Evolutionary conservation across 2,888 invertebrate genomes (phyloP).

Genomic region (Prosapia bicincta): DNA sequence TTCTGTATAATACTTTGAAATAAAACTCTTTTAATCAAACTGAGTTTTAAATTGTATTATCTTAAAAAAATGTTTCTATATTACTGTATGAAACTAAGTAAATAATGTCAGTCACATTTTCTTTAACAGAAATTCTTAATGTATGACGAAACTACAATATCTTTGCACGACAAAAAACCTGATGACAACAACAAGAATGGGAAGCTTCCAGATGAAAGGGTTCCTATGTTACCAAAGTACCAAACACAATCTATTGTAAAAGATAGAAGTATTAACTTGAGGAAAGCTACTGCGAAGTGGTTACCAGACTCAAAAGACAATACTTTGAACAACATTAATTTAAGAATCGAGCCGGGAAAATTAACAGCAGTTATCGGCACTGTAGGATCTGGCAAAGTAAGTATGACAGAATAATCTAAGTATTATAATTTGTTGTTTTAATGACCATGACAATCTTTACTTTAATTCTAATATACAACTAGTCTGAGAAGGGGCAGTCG

Average conservation of each 20-base stretch:
- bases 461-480: too few species aligned
- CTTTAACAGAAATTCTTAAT: conserved; percentile 48
- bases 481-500: too few species aligned
- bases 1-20: too few species aligned
- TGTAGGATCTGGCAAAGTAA: conserved; percentile 71
- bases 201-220: not conserved
- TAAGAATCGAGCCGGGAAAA: conserved; percentile 56
- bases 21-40: too few species aligned
- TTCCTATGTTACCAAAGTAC: conserved; percentile 8
- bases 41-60: too few species aligned
- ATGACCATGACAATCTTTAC: too few species aligned
- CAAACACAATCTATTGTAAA: conserved; percentile 5
- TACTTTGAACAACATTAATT: conserved; percentile 53
- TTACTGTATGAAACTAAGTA: too few species aligned
- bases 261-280: conserved; percentile 49
- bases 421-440: too few species aligned
- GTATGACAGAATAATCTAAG: conserved; percentile 34
- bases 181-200: conserved; percentile 25
- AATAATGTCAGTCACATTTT: too few species aligned
- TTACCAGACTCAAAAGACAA: conserved; percentile 50
- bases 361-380: conserved; percentile 70
- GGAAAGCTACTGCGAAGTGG: conserved; percentile 50
- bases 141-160: conserved; percentile 44
- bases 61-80: too few species aligned
- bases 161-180: not conserved